Conservation (phyloP, 2,113 vertebrate genomes). For the Sciurus niger region DNA sequence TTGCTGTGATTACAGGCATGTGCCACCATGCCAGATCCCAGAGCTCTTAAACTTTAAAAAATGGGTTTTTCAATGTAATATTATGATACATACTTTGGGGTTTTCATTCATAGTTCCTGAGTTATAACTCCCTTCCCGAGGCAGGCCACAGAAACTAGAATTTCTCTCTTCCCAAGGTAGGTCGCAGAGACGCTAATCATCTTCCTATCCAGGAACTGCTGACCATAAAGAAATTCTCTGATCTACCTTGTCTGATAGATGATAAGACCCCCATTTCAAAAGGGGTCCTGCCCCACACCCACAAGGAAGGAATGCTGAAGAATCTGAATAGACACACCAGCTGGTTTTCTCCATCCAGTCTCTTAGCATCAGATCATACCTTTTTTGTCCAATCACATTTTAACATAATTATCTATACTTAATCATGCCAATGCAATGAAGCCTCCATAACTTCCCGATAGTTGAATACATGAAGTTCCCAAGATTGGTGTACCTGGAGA, state of each 20-base stretch:
- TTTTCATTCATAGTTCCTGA: neutral
- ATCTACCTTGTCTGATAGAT: neutral
- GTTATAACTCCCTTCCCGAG: neutral
- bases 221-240: neutral
- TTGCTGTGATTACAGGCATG: neutral
- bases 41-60: neutral
- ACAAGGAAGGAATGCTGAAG: neutral
- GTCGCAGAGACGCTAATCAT: neutral
- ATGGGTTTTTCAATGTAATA: neutral
- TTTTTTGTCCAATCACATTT: neutral
- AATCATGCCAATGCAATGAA: neutral
- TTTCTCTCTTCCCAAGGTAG: neutral
- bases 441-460: neutral
- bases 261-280: neutral
- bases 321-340: neutral
- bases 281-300: neutral
- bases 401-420: neutral
- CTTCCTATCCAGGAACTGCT: neutral
- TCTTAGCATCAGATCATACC: neutral
- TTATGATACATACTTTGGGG: neutral
- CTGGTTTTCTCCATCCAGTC: neutral
- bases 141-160: neutral
- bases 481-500: neutral
- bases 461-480: neutral
- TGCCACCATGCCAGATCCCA: neutral